These are phyloP conservation scores for Erannis defoliaria DNA, from an alignment of 2,888 invertebrate genomes.

Conservation along the genomic window DNA sequence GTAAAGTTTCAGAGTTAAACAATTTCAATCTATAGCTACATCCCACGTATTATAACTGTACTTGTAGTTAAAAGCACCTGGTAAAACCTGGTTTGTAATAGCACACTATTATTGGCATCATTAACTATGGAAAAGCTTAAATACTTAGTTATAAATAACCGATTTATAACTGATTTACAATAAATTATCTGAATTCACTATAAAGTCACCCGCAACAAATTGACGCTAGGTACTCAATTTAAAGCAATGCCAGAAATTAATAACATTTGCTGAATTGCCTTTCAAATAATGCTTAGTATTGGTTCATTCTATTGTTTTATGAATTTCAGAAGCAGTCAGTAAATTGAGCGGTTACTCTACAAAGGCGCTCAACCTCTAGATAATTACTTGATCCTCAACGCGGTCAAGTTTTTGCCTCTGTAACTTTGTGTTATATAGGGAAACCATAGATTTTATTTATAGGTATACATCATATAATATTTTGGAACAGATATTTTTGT, in stretches of 20 bases:
- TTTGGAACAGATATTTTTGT: background rate
- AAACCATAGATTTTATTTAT: background rate
- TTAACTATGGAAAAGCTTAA: too few relatives aligned
- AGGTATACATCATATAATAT: background rate
- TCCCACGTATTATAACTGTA: too few relatives aligned
- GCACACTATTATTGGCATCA: too few relatives aligned
- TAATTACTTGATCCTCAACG: conserved; percentile 35
- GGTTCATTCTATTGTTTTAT: conserved; percentile 18
- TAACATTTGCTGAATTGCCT: conserved; percentile 20
- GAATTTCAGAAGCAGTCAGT: conserved; percentile 16
- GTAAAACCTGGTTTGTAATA: too few relatives aligned
- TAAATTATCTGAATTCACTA: too few relatives aligned
- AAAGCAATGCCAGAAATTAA: conserved; percentile 2
- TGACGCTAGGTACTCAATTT: background rate
- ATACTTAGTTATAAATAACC: too few relatives aligned
- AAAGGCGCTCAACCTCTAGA: conserved; percentile 14
- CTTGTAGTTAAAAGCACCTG: too few relatives aligned
- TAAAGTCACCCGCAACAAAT: background rate
- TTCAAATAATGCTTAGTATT: conserved; percentile 16
- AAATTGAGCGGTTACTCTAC: conserved; percentile 9
- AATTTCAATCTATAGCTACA: background rate
- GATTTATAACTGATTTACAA: too few relatives aligned
- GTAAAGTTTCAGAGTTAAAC: background rate
- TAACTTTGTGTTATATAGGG: conserved; percentile 28
- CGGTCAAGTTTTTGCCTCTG: conserved; percentile 36